Evolutionary conservation across 2,888 invertebrate genomes (phyloP).

Genomic region (Drosophila histrio): DNA sequence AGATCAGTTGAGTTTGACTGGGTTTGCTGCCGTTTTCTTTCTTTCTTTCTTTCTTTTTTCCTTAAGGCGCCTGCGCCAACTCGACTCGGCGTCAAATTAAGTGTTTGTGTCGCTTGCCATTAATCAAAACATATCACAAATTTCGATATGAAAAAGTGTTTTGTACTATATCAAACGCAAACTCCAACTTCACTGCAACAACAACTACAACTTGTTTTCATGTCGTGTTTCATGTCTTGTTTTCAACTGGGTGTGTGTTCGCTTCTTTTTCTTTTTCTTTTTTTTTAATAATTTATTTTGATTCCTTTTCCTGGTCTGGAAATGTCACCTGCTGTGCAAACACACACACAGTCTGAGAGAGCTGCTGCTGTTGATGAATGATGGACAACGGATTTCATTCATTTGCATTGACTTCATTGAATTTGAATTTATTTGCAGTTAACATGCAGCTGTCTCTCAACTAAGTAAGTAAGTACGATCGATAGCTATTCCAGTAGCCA

Average conservation of each 20-base stretch:
- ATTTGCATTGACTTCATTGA: constrained; percentile 37
- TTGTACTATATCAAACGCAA: constrained; percentile 73
- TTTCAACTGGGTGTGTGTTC: constrained; percentile 62
- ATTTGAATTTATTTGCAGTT: constrained; percentile 68
- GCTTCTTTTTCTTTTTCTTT: constrained; percentile 21
- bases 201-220: constrained; percentile 69
- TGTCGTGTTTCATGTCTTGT: constrained; percentile 55
- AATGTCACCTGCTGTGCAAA: constrained; percentile 81
- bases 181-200: constrained; percentile 24
- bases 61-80: constrained; percentile 76
- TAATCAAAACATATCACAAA: constrained; percentile 81
- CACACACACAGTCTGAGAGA: constrained; percentile 49
- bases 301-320: constrained; percentile 72
- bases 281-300: constrained; percentile 41
- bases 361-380: constrained; percentile 66
- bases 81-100: constrained; percentile 80
- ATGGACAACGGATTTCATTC: constrained; percentile 60
- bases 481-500: constrained; percentile 54
- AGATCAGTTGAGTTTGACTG: constrained; percentile 33
- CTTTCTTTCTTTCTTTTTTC: constrained; percentile 15
- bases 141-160: constrained; percentile 80
- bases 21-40: constrained; percentile 44
- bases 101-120: constrained; percentile 82
- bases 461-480: constrained; percentile 16
- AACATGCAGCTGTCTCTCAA: constrained; percentile 58